These are phyloP conservation scores for Gambusia yucatana DNA, from an alignment of 2,797 vertebrate genomes.

Conservation along the genomic window DNA sequence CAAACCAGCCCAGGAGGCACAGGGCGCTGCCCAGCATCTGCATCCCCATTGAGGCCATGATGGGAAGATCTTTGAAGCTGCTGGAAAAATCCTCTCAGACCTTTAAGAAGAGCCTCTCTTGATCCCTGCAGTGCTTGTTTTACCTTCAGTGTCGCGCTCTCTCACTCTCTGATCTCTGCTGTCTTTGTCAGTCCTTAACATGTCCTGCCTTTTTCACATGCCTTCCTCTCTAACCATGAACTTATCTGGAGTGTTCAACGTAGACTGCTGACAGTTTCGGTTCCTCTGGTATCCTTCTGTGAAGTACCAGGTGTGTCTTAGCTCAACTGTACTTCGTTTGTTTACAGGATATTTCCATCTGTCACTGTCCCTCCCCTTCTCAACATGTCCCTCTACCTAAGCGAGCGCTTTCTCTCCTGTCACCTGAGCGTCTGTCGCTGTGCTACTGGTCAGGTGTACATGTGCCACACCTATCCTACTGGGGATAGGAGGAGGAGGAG, in stretches of 20 bases:
- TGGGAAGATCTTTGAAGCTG: background rate
- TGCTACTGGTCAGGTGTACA: conserved; percentile 47
- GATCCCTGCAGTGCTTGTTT: conserved; percentile 10
- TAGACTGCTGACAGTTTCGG: background rate
- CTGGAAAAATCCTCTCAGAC: conserved; percentile 12
- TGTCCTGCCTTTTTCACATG: conserved; percentile 3
- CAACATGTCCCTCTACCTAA: conserved; percentile 12
- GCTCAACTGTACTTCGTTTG: conserved; percentile 42
- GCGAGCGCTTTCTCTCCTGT: conserved; percentile 35
- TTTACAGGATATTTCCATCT: conserved; percentile 40
- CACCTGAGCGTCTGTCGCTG: conserved; percentile 45
- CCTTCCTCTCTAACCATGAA: conserved; percentile 9
- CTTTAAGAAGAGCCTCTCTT: conserved; percentile 4
- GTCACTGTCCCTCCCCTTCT: conserved; percentile 26
- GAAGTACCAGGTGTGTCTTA: conserved; percentile 34
- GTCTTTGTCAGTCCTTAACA: conserved; percentile 15
- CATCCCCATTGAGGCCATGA: conserved; percentile 79
- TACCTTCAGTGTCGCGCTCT: background rate
- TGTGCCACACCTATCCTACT: conserved; percentile 54
- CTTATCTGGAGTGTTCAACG: conserved; percentile 1
- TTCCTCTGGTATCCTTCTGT: conserved; percentile 16
- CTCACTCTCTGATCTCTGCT: background rate
- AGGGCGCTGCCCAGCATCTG: conserved; percentile 80
- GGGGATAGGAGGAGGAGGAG: conserved; percentile 55
- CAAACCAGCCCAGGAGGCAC: conserved; percentile 79